These are phyloP conservation scores for Pipistrellus pygmaeus DNA, from an alignment of 2,797 vertebrate species.

Conservation along the genomic window DNA sequence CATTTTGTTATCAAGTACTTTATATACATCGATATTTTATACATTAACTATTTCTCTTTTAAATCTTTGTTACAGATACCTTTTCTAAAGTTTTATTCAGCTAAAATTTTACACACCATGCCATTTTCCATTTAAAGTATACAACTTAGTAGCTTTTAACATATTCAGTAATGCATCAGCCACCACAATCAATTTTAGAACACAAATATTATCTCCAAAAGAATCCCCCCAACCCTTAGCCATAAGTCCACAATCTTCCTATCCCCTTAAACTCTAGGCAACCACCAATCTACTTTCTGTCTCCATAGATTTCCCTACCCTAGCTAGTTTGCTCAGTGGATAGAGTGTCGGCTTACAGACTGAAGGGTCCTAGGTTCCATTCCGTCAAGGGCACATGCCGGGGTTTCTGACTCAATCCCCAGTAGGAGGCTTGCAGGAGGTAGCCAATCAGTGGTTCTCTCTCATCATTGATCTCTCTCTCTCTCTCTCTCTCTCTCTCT, in stretches of 20 bases:
- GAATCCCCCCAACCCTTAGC: not conserved
- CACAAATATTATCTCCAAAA: not conserved
- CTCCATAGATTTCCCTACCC: not conserved
- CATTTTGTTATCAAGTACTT: conserved; percentile 41
- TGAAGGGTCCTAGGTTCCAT: too few relatives aligned
- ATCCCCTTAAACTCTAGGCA: not conserved
- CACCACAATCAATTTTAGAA: not conserved
- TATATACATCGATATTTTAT: not conserved
- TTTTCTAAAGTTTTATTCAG: conserved; percentile 40
- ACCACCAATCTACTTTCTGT: not conserved
- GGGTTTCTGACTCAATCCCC: too few relatives aligned
- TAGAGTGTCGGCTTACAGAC: too few relatives aligned
- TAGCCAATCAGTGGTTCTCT: too few relatives aligned
- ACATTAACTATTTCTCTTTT: conserved; percentile 39
- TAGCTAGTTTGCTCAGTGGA: too few relatives aligned
- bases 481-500: too few relatives aligned
- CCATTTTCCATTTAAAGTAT: not conserved
- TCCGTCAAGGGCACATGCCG: too few relatives aligned
- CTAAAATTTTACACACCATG: conserved; percentile 14
- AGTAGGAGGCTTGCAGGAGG: too few relatives aligned
- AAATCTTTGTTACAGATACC: conserved; percentile 5
- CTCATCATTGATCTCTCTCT: too few relatives aligned
- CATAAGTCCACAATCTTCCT: not conserved
- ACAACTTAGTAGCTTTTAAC: not conserved
- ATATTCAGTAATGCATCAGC: not conserved